These are phyloP conservation scores for Clarias laeviceps DNA, from an alignment of 2,797 vertebrate species.

Conservation along the genomic window DNA sequence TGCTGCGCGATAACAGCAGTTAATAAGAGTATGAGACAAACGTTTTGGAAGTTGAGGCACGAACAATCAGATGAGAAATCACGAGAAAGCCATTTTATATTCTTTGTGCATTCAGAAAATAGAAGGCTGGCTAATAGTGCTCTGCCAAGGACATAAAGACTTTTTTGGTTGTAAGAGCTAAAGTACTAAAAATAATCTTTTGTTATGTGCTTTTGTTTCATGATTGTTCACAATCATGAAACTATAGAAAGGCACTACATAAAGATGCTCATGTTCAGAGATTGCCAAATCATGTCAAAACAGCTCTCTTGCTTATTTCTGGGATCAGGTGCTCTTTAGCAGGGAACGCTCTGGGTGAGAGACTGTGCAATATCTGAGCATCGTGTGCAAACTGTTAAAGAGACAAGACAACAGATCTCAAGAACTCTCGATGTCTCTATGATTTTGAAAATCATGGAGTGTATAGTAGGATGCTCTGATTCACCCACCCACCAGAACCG, in stretches of 20 bases:
- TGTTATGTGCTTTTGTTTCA: neutral
- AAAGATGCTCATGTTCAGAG: neutral
- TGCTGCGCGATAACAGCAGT: neutral
- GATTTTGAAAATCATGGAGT: conserved; percentile 5
- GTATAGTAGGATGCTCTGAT: neutral
- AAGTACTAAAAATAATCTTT: neutral
- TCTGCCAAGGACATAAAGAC: conserved; percentile 1
- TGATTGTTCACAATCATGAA: neutral
- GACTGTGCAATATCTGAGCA: neutral
- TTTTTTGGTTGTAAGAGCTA: neutral
- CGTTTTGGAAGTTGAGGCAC: neutral
- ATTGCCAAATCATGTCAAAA: neutral
- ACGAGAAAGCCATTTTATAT: neutral
- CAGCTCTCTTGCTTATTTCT: conserved; percentile 1
- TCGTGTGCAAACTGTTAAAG: neutral
- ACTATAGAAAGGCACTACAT: no score
- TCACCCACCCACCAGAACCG: neutral
- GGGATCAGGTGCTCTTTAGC: conserved; percentile 3
- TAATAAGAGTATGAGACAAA: neutral
- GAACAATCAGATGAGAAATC: conserved; percentile 2
- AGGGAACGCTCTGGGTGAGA: neutral
- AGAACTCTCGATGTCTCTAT: neutral
- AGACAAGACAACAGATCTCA: conserved; percentile 12
- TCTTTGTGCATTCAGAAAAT: neutral
- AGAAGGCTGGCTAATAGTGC: neutral